Base-by-base conservation (phyloP, 2,797 vertebrate genomes). In the Apogon hyalosoma region DNA sequence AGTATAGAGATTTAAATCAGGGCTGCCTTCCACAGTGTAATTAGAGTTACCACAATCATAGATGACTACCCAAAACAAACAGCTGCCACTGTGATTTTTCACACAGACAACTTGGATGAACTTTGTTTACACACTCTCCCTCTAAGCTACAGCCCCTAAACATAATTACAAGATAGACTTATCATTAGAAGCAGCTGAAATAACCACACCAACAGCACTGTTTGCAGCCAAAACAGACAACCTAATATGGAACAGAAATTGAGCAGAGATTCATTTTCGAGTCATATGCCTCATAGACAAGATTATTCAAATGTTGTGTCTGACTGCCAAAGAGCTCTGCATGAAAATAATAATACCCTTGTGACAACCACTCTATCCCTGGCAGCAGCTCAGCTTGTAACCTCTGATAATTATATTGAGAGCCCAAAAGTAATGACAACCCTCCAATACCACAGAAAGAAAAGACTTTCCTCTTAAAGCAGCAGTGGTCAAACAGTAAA, bases 291-390 rank as follows among this genome's bases (percentile, higher is more conserved):
- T 88, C 83, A 78, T 75, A 86, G 87, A 84, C 79, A 78, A 87
- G 87, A 93, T 92, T 85, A 90, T 91, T 90, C 79, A 87, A 89
- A 90, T 86, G 84, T 86, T 85, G 80, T 64, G 84, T 86, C 75
- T 84, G 86, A 78, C 85, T 90, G 82, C 90, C 88, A 89, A 87
- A 88, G 79, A 80, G 73, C 77, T 79, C 82, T 70, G 84, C 79
- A 86, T 56, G 73, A 88, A 90, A 90, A 92, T 93, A 94, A 94
- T 93, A 84, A 93, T 86, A 93, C 79, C 90, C 90, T 84, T 90
- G 85, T 77, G 86, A 90, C 88, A 84, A 91, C 84, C 90, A 83
- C 88, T 90, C 83, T 46, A 84, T 90, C 88, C 82, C 87, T 93
- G 92, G 91, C 89, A 90, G 78, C 71, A 40, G 77, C 40, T 33